Conservation (phyloP, 2,113 vertebrate genomes). For the Pogonocichla stellata region DNA sequence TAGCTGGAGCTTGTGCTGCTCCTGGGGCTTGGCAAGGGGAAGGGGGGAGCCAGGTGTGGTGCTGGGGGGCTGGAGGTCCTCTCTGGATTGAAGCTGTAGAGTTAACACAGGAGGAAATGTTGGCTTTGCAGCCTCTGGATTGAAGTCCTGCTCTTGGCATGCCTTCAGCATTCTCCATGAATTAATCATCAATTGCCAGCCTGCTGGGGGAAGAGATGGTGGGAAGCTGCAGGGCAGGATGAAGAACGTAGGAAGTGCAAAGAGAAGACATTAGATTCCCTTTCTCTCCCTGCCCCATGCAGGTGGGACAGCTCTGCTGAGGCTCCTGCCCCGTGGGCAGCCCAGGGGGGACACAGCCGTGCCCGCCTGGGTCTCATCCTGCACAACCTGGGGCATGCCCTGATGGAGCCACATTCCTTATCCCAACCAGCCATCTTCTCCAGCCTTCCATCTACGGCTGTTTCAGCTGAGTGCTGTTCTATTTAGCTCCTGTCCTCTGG, state of each 20-base stretch:
- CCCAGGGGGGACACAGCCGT: neutral
- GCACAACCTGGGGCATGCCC: neutral
- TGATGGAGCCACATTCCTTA: neutral
- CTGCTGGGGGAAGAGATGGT: neutral
- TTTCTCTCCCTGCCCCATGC: neutral
- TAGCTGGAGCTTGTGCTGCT: neutral
- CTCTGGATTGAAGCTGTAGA: neutral
- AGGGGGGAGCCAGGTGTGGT: neutral
- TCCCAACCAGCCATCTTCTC: neutral
- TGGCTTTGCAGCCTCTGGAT: neutral
- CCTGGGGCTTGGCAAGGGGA: neutral
- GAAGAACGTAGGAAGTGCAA: neutral
- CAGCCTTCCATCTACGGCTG: slow-evolving; percentile 33
- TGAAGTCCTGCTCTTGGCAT: neutral
- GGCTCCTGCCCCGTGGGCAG: neutral
- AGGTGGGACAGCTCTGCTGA: neutral
- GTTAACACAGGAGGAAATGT: neutral
- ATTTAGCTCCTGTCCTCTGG: slow-evolving; percentile 14
- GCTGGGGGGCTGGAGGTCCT: neutral
- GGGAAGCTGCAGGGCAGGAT: neutral
- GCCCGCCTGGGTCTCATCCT: neutral
- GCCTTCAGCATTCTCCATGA: neutral
- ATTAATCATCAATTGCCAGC: slow-evolving; percentile 27
- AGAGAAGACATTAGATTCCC: neutral
- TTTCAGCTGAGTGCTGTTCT: neutral